A percentile compares a stretch with the other conserved stretches of the same genome.
Evolutionary conservation across 2,113 vertebrate species (phyloP).

Genomic region (Pachypanchax playfairii): DNA sequence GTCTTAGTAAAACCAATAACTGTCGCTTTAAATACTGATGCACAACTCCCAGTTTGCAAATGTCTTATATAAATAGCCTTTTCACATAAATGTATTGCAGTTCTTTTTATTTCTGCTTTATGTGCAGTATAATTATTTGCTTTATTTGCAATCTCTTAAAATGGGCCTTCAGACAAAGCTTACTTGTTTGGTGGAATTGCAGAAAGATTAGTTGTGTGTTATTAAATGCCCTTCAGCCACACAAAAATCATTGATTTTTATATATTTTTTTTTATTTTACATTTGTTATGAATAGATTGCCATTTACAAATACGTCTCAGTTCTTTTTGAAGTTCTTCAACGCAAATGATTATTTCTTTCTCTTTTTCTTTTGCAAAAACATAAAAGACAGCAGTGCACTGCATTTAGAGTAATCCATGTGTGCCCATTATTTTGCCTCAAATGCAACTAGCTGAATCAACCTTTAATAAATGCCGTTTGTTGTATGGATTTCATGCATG

Average conservation of each 20-base stretch:
- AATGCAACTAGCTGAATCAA: too few relatives aligned
- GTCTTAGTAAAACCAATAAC: conserved; percentile 1
- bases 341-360: conserved; percentile 16
- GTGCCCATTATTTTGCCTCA: too few relatives aligned
- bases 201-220: conserved; percentile 10
- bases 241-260: not conserved
- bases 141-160: not conserved
- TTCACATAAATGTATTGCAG: not conserved
- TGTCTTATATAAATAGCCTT: conserved; percentile 6
- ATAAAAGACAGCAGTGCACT: conserved; percentile 20
- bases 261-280: not conserved
- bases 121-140: conserved; percentile 3
- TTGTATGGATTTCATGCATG: not conserved
- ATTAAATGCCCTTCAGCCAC: conserved; percentile 5
- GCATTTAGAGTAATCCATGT: not conserved
- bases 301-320: conserved; percentile 12
- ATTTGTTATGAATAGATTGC: conserved; percentile 21
- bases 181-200: conserved; percentile 6
- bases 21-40: conserved; percentile 11
- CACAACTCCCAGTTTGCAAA: conserved; percentile 6
- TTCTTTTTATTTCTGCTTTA: not conserved
- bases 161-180: not conserved
- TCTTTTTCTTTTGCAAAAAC: not conserved
- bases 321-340: conserved; percentile 25
- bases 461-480: not conserved